Evolutionary conservation across 2,888 invertebrate species (phyloP).

Genomic region (Ptychoptera albimana): DNA sequence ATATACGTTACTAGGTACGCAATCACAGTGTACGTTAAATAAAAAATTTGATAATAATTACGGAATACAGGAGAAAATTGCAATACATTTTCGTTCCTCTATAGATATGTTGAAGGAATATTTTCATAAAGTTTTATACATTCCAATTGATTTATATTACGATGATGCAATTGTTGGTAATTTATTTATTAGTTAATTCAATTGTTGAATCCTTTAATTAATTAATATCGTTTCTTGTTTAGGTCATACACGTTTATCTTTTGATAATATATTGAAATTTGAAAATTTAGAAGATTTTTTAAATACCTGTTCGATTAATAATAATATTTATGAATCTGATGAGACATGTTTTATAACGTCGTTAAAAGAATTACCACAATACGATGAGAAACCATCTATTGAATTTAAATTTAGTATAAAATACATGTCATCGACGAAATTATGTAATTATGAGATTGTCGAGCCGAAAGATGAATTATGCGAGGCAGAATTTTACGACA

Average conservation of each 20-base stretch:
- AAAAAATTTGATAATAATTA: slow-evolving; percentile 21
- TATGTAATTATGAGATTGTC: slow-evolving; percentile 7
- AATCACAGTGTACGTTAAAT: slow-evolving; percentile 18
- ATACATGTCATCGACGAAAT: slow-evolving; percentile 13
- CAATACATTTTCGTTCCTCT: slow-evolving; percentile 32
- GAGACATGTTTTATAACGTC: slow-evolving; percentile 5
- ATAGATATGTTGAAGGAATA: slow-evolving; percentile 28
- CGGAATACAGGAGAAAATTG: slow-evolving; percentile 30
- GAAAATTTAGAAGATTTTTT: slow-evolving; percentile 13
- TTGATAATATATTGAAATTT: slow-evolving; percentile 16
- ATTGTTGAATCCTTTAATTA: background rate
- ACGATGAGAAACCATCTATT: slow-evolving; percentile 16
- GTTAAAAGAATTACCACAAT: slow-evolving; percentile 14
- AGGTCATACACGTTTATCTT: slow-evolving; percentile 21
- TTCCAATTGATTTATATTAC: slow-evolving; percentile 30
- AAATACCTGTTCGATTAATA: background rate
- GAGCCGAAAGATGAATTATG: slow-evolving; percentile 3
- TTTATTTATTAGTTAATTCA: background rate
- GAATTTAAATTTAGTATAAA: slow-evolving; percentile 18
- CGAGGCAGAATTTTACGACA: slow-evolving; percentile 9
- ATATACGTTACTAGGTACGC: slow-evolving; percentile 24
- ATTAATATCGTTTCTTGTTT: background rate
- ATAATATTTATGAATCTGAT: slow-evolving; percentile 7
- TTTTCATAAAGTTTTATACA: slow-evolving; percentile 29
- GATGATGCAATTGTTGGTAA: slow-evolving; percentile 26